phyloP scores from a whole-genome alignment of 2,888 invertebrate species.

The Tanaodytes sp. region DNA sequence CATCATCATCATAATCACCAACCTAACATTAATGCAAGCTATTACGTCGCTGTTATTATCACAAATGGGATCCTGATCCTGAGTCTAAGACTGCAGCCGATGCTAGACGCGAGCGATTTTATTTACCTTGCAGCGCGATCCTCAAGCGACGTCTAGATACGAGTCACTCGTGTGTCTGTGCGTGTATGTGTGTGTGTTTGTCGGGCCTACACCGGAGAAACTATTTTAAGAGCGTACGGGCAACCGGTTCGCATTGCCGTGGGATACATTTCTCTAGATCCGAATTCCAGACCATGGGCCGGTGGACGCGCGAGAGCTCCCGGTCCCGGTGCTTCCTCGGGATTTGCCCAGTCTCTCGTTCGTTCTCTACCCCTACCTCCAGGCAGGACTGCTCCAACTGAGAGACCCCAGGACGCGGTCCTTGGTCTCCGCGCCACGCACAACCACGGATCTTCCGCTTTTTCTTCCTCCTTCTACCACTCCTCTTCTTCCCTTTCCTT shows the following conservation, averaged over 20 bases:
- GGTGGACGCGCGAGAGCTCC: slow-evolving; percentile 20
- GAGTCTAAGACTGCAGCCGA: neutral
- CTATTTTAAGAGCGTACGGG: slow-evolving; percentile 63
- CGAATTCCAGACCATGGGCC: slow-evolving; percentile 29
- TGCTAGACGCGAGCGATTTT: slow-evolving; percentile 19
- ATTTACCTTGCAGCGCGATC: slow-evolving; percentile 51
- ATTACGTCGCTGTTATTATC: no score
- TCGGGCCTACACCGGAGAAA: slow-evolving; percentile 59
- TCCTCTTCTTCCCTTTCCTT: no score
- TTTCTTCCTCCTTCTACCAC: slow-evolving; percentile 7
- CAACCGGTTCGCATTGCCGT: slow-evolving; percentile 62
- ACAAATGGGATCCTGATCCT: no score
- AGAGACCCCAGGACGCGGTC: slow-evolving; percentile 2
- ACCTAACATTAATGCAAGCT: no score
- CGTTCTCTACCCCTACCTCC: slow-evolving; percentile 33
- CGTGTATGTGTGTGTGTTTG: no score
- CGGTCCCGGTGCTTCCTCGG: slow-evolving; percentile 40
- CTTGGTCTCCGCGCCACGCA: slow-evolving; percentile 13
- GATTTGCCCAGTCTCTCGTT: slow-evolving; percentile 18
- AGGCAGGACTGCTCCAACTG: slow-evolving; percentile 10
- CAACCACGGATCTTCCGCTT: slow-evolving; percentile 30
- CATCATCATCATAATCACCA: slow-evolving; percentile 1
- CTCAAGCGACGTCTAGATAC: slow-evolving; percentile 38
- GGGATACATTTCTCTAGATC: slow-evolving; percentile 49
- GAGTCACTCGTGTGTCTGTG: slow-evolving; percentile 34